phyloP scores from a whole-genome alignment of 2,888 invertebrate species.

The Ornithoptera priamus region DNA sequence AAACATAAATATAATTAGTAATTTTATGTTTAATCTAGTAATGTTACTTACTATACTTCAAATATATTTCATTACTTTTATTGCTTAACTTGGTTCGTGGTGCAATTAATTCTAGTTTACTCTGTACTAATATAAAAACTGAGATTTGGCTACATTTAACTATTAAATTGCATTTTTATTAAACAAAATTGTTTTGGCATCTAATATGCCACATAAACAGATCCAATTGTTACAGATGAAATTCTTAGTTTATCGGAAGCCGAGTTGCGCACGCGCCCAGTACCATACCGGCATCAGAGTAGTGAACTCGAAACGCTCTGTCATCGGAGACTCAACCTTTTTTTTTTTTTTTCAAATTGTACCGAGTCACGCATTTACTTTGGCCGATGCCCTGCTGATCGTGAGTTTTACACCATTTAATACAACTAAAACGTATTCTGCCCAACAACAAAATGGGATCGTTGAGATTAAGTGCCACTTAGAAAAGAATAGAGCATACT shows the following conservation, averaged over 20 bases:
- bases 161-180: too few relatives aligned
- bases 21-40: too few relatives aligned
- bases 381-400: conserved; percentile 1
- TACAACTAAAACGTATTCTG: not conserved
- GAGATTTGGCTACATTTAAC: too few relatives aligned
- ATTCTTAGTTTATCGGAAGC: not conserved
- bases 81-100: too few relatives aligned
- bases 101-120: too few relatives aligned
- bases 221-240: not conserved
- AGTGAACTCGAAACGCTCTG: conserved; percentile 12
- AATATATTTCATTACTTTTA: too few relatives aligned
- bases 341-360: conserved; percentile 12
- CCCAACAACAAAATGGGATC: not conserved
- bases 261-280: not conserved
- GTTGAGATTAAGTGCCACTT: not conserved
- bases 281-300: conserved; percentile 5
- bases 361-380: conserved; percentile 16
- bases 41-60: too few relatives aligned
- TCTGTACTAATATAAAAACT: too few relatives aligned
- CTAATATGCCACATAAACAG: too few relatives aligned
- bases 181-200: too few relatives aligned
- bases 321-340: conserved; percentile 15
- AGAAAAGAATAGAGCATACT: not conserved
- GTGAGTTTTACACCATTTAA: conserved; percentile 13
- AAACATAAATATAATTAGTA: too few relatives aligned